phyloP scores from a whole-genome alignment of 2,888 invertebrate genomes.

The Dolichopus griseipennis region DNA sequence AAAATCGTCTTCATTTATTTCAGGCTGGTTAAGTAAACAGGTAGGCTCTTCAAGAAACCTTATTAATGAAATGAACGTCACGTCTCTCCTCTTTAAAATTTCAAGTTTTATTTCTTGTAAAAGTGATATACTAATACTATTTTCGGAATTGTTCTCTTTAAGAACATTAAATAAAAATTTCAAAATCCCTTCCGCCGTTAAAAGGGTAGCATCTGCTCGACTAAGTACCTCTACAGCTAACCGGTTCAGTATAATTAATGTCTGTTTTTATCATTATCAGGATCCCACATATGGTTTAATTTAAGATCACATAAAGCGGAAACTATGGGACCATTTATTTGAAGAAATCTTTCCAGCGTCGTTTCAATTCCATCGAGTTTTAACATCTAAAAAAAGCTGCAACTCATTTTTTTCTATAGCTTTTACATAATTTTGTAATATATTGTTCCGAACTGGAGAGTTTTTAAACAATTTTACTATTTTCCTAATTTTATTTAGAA shows the following conservation, averaged over 20 bases:
- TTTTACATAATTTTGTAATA: neutral
- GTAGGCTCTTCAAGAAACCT: neutral
- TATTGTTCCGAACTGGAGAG: neutral
- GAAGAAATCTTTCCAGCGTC: constrained; percentile 2
- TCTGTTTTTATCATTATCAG: constrained; percentile 8
- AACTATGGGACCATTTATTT: neutral
- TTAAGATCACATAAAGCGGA: neutral
- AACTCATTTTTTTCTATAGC: neutral
- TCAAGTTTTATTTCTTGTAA: neutral
- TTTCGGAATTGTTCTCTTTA: neutral
- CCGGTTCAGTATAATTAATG: neutral
- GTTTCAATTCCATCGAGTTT: constrained; percentile 11
- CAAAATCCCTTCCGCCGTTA: constrained; percentile 10
- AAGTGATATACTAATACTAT: neutral
- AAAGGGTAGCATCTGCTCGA: neutral
- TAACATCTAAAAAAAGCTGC: constrained; percentile 8
- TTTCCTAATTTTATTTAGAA: neutral
- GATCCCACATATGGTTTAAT: neutral
- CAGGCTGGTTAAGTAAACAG: constrained; percentile 8
- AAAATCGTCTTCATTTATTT: constrained; percentile 1
- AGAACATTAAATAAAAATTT: constrained; percentile 10
- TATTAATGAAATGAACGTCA: neutral
- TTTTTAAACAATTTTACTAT: neutral
- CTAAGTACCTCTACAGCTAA: constrained; percentile 11
- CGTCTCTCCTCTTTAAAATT: neutral